phyloP scores from a whole-genome alignment of 2,888 invertebrate species.

The Nemotelus pantherinus region DNA sequence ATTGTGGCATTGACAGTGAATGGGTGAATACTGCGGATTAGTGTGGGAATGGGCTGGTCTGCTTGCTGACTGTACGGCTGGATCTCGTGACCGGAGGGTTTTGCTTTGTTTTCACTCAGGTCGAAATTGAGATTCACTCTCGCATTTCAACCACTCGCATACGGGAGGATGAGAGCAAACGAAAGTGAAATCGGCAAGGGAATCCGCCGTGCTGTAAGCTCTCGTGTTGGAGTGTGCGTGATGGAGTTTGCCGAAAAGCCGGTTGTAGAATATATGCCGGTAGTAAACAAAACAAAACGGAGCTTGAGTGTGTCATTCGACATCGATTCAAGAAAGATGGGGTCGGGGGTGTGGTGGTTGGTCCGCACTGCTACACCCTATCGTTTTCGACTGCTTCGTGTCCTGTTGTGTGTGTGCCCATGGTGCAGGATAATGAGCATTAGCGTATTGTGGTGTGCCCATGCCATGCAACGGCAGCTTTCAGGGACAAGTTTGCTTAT shows the following conservation, averaged over 20 bases:
- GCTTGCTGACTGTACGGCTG: too few relatives aligned
- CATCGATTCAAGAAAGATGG: neutral
- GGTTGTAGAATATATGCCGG: constrained; percentile 34
- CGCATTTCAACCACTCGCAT: neutral
- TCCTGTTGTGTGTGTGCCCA: neutral
- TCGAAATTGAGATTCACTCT: too few relatives aligned
- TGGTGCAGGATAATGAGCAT: neutral
- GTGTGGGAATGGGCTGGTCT: too few relatives aligned
- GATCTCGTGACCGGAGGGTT: too few relatives aligned
- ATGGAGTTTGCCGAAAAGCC: constrained; percentile 17
- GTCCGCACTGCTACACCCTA: neutral
- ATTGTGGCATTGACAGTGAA: too few relatives aligned
- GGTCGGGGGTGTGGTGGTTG: neutral
- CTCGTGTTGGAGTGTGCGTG: constrained; percentile 27
- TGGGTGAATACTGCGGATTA: too few relatives aligned
- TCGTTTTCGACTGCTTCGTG: neutral
- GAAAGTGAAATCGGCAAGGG: constrained; percentile 37
- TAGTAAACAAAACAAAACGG: constrained; percentile 37
- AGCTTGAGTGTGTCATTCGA: neutral
- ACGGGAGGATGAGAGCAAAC: constrained; percentile 8
- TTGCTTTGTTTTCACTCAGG: too few relatives aligned
- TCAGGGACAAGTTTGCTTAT: constrained; percentile 50
- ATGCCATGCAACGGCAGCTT: neutral
- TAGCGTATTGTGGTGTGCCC: neutral
- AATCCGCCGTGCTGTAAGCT: constrained; percentile 14